Evolutionary conservation across 2,797 vertebrate genomes (phyloP), one percentile per base, ranked within the genome.

Genomic region (Benthosema pterotum): DNA sequence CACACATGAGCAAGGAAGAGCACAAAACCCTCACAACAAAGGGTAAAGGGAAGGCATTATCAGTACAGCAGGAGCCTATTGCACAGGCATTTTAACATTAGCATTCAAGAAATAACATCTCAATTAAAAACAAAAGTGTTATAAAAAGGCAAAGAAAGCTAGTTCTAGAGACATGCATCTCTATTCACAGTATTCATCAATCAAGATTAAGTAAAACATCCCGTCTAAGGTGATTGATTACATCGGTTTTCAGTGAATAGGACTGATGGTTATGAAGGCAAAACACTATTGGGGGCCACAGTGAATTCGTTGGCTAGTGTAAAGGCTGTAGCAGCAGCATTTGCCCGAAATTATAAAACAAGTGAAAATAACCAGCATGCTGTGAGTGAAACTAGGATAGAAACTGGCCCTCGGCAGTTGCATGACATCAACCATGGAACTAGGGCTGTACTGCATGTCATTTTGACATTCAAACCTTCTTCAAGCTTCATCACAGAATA

Each of bases 141-240:
- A 77, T 64, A 43, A 70, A 82, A 78, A 75, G 54, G 47, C 69
- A 19, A 63, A 69, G 5, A 84, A 51, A 59, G 69, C 71, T 56
- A 65, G 62, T 61, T 55, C 69, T 46, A 58, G 61, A 77, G 68
- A 77, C 83, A 86, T 83, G 85, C 82, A 85, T 83, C 81, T 85
- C 82, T 73, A 52, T 67, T 90, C 83, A 88, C 87, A 88, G 89
- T 86, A 82, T 84, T 84, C 49, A 81, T 72, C 55, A 53, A 53
- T 55, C 16, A n/a, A 74, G 69, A 65, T 19, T 55, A 43, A 57
- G 51, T 56, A 60, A 14, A 22, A 19, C 47, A n/a, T 64, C 45
- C 57, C 25, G 53, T 63, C 67, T 61, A 18, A 52, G 43, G 17
- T 25, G 49, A 62, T 46, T 13, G 50, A 51, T 19, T 11, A 59